A percentile compares a stretch with the other conserved stretches of the same genome.
Evolutionary conservation across 2,113 vertebrate genomes (phyloP).

Genomic region (Alosa alosa): DNA sequence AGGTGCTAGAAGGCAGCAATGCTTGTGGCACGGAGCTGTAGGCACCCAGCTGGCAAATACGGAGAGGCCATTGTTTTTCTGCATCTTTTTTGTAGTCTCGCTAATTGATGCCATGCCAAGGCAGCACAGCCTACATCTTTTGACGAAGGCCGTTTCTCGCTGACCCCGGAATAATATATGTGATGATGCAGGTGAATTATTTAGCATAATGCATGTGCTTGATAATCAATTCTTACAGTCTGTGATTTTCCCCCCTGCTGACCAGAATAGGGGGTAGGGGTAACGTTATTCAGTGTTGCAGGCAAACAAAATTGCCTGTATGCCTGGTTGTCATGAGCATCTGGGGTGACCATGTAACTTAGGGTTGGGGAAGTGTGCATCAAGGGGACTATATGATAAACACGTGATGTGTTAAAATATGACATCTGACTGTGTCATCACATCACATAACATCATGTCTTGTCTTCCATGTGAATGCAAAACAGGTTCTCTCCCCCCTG

Average conservation of each 20-base stretch:
- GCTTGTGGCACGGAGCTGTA: conserved; percentile 11
- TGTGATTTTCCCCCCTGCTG: background rate
- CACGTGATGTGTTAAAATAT: conserved; percentile 7
- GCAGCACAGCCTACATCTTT: background rate
- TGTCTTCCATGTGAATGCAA: conserved; percentile 16
- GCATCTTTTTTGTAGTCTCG: background rate
- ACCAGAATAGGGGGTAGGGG: background rate
- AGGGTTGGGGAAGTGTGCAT: background rate
- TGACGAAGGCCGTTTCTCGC: conserved; percentile 11
- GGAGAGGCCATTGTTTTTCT: conserved; percentile 11
- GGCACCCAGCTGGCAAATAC: conserved; percentile 5
- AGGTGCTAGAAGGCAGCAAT: conserved; percentile 1
- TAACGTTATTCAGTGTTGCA: background rate
- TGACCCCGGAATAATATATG: conserved; percentile 2
- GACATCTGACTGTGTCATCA: conserved; percentile 4
- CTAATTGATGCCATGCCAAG: conserved; percentile 19
- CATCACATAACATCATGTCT: conserved; percentile 20
- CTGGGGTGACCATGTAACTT: background rate
- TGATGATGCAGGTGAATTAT: conserved; percentile 19
- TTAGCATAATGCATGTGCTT: conserved; percentile 1
- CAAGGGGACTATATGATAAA: background rate
- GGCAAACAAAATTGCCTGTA: background rate
- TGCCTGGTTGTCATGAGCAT: conserved; percentile 30
- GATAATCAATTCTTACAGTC: background rate
- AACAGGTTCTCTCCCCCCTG: conserved; percentile 12